Evolutionary conservation across 2,888 invertebrate species (phyloP).

Genomic region (Calameuta pallipes): DNA sequence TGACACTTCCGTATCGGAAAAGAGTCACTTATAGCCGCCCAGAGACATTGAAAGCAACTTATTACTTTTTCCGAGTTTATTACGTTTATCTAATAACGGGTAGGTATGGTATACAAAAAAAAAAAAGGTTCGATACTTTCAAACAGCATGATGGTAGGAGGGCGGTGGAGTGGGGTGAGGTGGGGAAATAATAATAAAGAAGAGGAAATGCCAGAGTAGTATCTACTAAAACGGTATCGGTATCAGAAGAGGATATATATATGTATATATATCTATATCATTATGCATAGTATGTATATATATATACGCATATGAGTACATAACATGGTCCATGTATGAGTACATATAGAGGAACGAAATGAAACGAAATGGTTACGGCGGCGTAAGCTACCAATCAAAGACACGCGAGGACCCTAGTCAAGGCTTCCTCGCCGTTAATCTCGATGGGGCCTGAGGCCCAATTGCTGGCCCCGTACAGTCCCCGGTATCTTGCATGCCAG

Average conservation of each 20-base stretch:
- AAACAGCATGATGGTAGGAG: not conserved
- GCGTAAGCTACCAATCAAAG: not conserved
- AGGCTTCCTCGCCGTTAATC: conserved; percentile 2
- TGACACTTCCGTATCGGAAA: not conserved
- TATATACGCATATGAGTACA: not conserved
- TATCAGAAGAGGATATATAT: not conserved
- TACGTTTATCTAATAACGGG: conserved; percentile 19
- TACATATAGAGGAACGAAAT: not conserved
- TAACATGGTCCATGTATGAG: not conserved
- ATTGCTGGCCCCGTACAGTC: not conserved
- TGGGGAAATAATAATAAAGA: not conserved
- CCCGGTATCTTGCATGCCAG: not conserved
- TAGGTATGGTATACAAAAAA: not conserved
- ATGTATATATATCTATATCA: not conserved
- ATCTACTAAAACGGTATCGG: not conserved
- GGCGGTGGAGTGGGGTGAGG: not conserved
- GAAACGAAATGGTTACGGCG: not conserved
- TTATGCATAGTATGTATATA: not conserved
- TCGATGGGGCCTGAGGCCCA: not conserved
- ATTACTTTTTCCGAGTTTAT: conserved; percentile 22
- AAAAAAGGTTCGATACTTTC: not conserved
- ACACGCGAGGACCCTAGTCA: not conserved
- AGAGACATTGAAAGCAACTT: not conserved
- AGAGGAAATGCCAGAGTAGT: not conserved
- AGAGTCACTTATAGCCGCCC: not conserved